Percentiles rank a stretch among this genome's conserved stretches.
Evolutionary conservation across 2,113 vertebrate genomes (phyloP).

Genomic region (Manacus vitellinus): DNA sequence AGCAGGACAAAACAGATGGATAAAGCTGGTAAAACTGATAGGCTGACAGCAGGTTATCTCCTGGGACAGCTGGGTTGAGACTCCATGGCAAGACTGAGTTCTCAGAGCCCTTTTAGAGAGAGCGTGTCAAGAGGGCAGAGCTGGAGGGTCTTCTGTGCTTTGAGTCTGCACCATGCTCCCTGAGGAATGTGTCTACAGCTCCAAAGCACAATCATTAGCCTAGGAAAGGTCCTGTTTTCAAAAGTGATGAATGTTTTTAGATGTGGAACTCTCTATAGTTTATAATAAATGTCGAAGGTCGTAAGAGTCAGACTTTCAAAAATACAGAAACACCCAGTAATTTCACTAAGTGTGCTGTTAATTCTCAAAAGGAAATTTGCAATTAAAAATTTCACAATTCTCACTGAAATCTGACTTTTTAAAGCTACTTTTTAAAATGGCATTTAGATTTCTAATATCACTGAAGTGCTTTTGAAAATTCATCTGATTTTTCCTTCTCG

Average conservation of each 20-base stretch:
- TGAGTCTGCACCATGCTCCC: fast-evolving
- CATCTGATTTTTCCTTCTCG: fast-evolving
- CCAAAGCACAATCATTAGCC: fast-evolving
- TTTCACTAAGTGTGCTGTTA: fast-evolving
- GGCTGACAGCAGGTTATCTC: neutral
- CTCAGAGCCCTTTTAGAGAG: neutral
- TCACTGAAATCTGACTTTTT: neutral
- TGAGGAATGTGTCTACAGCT: neutral
- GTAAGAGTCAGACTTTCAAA: neutral
- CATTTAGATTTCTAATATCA: neutral
- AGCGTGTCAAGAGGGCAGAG: fast-evolving
- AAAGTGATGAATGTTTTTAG: neutral
- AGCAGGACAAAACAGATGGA: neutral
- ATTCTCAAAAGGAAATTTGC: neutral
- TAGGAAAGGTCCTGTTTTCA: neutral
- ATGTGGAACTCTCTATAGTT: neutral
- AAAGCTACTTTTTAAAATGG: neutral
- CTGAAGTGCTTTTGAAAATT: neutral
- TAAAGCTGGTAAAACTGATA: neutral
- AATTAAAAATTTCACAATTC: neutral
- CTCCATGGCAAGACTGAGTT: neutral
- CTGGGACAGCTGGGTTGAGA: neutral
- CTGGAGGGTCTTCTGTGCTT: neutral
- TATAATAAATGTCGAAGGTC: neutral
- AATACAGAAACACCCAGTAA: fast-evolving